phyloP scores from a whole-genome alignment of 2,113 vertebrate genomes.

The Gymnobelideus leadbeateri region DNA sequence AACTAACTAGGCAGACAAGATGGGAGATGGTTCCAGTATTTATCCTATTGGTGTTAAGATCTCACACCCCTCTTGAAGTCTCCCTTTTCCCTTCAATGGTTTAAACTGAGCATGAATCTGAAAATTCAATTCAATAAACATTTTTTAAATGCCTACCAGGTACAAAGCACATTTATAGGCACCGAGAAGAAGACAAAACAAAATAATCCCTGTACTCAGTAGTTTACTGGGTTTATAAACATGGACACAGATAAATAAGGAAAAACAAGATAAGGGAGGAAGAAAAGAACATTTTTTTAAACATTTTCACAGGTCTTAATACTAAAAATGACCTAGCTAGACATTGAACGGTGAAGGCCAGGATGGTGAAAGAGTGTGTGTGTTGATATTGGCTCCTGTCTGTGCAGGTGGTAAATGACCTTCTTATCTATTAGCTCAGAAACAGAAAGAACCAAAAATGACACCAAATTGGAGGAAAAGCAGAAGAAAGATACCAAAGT shows the following conservation, averaged over 20 bases:
- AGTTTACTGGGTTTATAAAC: not conserved
- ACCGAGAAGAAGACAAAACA: not conserved
- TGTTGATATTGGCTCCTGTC: not conserved
- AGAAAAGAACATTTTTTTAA: not conserved
- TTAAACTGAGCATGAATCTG: not conserved
- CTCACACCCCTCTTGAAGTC: not conserved
- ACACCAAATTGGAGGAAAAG: not conserved
- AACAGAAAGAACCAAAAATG: not conserved
- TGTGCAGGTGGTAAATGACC: not conserved
- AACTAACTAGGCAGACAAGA: not conserved
- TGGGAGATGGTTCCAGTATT: not conserved
- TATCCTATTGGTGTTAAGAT: not conserved
- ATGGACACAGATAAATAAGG: not conserved
- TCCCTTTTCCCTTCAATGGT: not conserved
- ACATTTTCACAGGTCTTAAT: too few relatives aligned
- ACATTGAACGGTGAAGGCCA: not conserved
- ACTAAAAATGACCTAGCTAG: not conserved
- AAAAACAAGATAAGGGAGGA: not conserved
- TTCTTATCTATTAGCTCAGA: not conserved
- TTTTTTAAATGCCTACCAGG: not conserved
- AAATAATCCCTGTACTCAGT: not conserved
- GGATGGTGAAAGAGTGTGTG: not conserved
- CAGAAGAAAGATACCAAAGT: constrained; percentile 14
- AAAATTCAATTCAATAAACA: not conserved
- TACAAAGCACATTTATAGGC: not conserved